Evolutionary conservation across 2,113 vertebrate species (phyloP).

Genomic region (Pandion haliaetus): DNA sequence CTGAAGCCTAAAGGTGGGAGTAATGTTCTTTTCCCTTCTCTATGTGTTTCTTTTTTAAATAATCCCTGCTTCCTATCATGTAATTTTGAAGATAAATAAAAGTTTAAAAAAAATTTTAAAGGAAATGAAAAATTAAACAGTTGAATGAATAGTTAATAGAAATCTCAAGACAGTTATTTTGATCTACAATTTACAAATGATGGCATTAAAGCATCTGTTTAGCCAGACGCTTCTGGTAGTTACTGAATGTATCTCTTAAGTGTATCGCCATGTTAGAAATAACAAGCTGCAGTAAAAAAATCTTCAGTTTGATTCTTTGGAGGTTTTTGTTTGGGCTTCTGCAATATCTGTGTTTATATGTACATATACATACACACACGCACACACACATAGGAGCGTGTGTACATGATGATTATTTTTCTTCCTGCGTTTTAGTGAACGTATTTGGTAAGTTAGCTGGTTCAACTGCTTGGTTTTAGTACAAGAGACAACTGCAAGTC

Average conservation of each 20-base stretch:
- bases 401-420: background rate
- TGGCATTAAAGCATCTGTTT: conserved; percentile 2
- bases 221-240: background rate
- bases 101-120: background rate
- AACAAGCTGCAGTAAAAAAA: background rate
- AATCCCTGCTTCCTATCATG: background rate
- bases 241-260: background rate
- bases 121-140: background rate
- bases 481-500: no score
- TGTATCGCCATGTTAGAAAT: background rate
- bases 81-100: background rate
- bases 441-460: background rate
- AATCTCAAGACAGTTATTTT: background rate
- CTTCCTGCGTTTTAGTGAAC: background rate
- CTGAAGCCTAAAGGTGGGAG: background rate
- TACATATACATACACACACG: background rate
- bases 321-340: background rate
- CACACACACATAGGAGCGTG: no score
- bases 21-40: background rate
- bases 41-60: background rate
- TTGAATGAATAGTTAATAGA: conserved; percentile 2
- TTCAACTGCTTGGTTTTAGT: background rate
- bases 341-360: background rate
- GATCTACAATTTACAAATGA: background rate
- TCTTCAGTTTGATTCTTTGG: background rate